Conservation (phyloP, 2,888 invertebrate genomes). For the Torymus texanus region DNA sequence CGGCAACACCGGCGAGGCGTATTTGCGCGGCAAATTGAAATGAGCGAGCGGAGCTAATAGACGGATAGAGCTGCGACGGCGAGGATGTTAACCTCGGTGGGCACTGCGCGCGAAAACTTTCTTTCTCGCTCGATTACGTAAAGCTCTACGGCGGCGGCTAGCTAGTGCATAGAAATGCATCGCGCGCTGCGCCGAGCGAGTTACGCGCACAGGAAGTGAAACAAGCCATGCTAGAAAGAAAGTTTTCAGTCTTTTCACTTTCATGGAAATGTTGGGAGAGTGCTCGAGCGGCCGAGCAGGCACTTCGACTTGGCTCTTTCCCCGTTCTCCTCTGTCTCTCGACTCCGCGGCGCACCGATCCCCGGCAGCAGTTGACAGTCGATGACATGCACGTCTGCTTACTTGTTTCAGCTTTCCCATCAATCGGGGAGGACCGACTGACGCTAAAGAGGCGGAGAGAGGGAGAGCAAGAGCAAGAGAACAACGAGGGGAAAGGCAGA, state of each 20-base stretch:
- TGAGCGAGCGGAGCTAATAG: conserved; percentile 15
- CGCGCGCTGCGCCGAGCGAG: conserved; percentile 62
- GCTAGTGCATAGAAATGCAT: conserved; percentile 72
- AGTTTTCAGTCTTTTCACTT: conserved; percentile 75
- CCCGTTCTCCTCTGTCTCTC: no score
- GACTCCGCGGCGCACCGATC: no score
- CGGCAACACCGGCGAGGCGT: neutral
- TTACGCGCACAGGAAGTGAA: conserved; percentile 75
- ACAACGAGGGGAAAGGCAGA: no score
- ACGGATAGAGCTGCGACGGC: conserved; percentile 52
- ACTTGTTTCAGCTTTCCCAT: conserved; percentile 6
- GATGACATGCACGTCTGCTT: neutral
- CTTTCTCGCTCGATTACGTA: conserved; percentile 73
- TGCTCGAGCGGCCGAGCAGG: neutral
- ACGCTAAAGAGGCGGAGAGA: conserved; percentile 11
- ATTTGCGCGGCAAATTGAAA: conserved; percentile 1
- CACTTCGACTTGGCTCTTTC: no score
- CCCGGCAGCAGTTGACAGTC: no score
- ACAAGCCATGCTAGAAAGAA: conserved; percentile 73
- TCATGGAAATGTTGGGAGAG: conserved; percentile 70
- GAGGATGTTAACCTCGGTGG: conserved; percentile 73
- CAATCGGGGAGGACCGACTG: neutral
- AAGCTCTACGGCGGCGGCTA: conserved; percentile 60
- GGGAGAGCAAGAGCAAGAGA: neutral
- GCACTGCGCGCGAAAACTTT: conserved; percentile 68